Base-by-base conservation (phyloP, 2,888 invertebrate genomes). In the Cryptus armator region DNA sequence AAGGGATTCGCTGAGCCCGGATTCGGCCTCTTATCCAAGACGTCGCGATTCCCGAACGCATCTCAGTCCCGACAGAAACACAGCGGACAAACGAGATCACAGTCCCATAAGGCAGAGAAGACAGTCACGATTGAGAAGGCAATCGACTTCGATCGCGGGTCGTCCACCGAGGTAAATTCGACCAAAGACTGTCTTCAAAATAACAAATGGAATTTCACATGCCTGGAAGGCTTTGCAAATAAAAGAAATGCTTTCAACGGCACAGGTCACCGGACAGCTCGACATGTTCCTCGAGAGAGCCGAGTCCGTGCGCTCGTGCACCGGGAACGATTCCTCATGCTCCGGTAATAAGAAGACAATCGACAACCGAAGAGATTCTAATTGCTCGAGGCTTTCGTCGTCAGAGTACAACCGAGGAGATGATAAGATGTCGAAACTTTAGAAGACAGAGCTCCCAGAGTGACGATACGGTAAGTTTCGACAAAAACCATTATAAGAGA, bases 361-460 rank as follows among this genome's bases (percentile, higher is more conserved):
- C 98, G 43, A 98, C 98, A 14, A 98, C 98, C 0, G 98, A 98
- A 93, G 98, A 98, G 94, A 98, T 98, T 90, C 94, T 98, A 56
- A 98, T 98, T 90, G 97, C 98, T 0, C 96, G 98, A 78, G 98
- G 98, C 2, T 98, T 98, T 93, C 95, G 98, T 0, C 95, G 98
- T 14, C 98, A 98, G 92, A 97, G 97, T 3, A 98, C 98, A 9
- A 98, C 98, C 0, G 98, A 98, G 91, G 98, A 98, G 94, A 98
- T 98, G 97, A 98, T 98, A 84, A 95, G 98, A 10, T 98, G 98
- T 91, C 95, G 98, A 46, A 98, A 98, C 93, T 98, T 98, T 92
- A 95, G 98, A n/a, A 95, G 98, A 19, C 97, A 98, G 93, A 97
- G 97, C 91, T 98, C 98, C 0, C 98, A 98, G 93, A 98, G 98